Conservation (phyloP, 1,140 invertebrate species). For the Lordiphosa clarofinis region DNA sequence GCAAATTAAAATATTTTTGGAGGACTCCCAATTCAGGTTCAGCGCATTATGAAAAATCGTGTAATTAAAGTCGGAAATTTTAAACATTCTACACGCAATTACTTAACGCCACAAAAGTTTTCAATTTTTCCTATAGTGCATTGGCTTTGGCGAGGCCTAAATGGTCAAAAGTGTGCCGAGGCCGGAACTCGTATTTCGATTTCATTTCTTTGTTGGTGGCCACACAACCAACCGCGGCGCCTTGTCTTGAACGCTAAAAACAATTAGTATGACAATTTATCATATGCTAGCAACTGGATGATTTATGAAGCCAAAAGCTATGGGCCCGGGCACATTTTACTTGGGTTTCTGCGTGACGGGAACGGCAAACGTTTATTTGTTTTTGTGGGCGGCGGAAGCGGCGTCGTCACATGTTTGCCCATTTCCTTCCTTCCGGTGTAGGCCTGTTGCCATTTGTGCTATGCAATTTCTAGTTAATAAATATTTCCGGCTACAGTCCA, state of each 20-base stretch:
- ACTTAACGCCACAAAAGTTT: too few species aligned
- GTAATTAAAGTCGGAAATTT: too few species aligned
- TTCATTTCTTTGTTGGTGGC: constrained; percentile 8
- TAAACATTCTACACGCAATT: too few species aligned
- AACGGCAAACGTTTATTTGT: constrained; percentile 52
- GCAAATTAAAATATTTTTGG: too few species aligned
- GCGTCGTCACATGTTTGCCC: constrained; percentile 59
- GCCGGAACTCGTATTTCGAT: background rate
- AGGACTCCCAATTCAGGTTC: too few species aligned
- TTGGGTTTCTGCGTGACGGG: constrained; percentile 19
- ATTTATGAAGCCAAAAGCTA: constrained; percentile 59
- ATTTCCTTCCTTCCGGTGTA: constrained; percentile 61
- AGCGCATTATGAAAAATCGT: too few species aligned
- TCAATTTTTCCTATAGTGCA: background rate
- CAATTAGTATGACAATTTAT: constrained; percentile 79
- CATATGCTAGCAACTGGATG: constrained; percentile 67
- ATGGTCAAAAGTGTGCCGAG: constrained; percentile 12
- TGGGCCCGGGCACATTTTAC: constrained; percentile 1
- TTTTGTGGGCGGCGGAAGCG: constrained; percentile 48
- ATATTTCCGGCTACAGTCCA: constrained; percentile 58
- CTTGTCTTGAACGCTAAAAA: constrained; percentile 69
- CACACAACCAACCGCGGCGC: constrained; percentile 16
- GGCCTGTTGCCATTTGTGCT: constrained; percentile 38
- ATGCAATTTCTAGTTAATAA: constrained; percentile 75
- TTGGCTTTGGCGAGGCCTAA: constrained; percentile 30